These are phyloP conservation scores for Dipodomys merriami DNA, from an alignment of 2,113 vertebrate species.

Conservation along the genomic window DNA sequence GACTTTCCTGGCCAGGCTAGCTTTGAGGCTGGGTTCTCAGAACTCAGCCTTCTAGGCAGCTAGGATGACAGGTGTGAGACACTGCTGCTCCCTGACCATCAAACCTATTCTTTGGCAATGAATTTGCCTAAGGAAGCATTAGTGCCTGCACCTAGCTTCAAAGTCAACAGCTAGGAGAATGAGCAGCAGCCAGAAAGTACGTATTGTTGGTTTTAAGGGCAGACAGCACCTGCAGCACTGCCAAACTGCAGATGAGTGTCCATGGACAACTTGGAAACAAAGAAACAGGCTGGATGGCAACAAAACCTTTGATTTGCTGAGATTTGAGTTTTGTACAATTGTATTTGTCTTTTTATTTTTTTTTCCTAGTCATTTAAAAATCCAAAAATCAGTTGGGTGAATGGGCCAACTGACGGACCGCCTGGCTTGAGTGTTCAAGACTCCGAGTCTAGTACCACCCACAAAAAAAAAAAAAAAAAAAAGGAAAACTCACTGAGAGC, in stretches of 20 bases:
- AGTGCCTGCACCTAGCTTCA: background rate
- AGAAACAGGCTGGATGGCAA: background rate
- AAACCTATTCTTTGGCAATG: background rate
- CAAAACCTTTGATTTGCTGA: background rate
- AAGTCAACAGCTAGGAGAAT: background rate
- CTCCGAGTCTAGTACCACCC: too few species aligned
- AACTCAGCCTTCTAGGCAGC: too few species aligned
- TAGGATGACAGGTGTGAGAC: too few species aligned
- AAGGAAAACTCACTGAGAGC: too few species aligned
- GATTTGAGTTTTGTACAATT: background rate
- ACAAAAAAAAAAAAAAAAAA: too few species aligned
- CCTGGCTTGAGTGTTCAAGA: too few species aligned
- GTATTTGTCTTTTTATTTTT: background rate
- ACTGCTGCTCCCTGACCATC: too few species aligned
- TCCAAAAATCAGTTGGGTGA: too few species aligned
- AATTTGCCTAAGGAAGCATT: slow-evolving; percentile 22
- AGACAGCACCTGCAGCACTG: background rate
- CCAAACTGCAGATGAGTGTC: background rate
- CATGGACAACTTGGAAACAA: background rate
- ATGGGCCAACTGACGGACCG: too few species aligned
- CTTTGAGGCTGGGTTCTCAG: too few species aligned
- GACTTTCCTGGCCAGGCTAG: too few species aligned
- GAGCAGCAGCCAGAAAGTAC: background rate
- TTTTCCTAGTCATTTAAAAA: background rate
- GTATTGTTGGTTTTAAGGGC: background rate